Conservation (phyloP, 2,888 invertebrate genomes). For the Harmothoe impar region DNA sequence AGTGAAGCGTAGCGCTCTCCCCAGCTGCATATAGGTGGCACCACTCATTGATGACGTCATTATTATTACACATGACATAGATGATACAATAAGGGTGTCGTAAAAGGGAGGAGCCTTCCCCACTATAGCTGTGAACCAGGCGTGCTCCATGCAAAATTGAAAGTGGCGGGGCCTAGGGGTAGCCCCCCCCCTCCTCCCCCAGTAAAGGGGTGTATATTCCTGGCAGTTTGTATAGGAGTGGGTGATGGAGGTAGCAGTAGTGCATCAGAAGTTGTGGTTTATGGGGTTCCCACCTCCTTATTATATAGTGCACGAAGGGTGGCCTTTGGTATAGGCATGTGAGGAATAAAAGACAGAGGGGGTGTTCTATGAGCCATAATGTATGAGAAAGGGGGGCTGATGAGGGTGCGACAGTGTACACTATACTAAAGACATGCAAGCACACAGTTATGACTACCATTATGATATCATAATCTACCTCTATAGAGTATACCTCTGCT, state of each 20-base stretch:
- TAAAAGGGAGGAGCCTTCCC: neutral
- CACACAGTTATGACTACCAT: neutral
- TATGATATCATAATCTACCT: neutral
- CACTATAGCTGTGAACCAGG: neutral
- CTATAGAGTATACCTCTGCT: neutral
- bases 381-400: too few relatives aligned
- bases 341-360: conserved; percentile 2
- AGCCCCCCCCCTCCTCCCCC: neutral
- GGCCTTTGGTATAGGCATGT: neutral
- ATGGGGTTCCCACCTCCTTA: neutral
- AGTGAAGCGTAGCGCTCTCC: neutral
- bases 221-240: neutral
- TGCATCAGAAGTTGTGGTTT: neutral
- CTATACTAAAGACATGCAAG: neutral
- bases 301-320: neutral
- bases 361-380: neutral
- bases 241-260: neutral
- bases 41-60: neutral
- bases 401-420: neutral
- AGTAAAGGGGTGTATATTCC: neutral
- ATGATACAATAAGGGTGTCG: neutral
- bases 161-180: too few relatives aligned
- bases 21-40: neutral
- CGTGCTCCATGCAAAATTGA: too few relatives aligned
- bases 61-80: conserved; percentile 4